These are phyloP conservation scores for Mythimna ferrago DNA, from an alignment of 2,888 invertebrate genomes.

Conservation along the genomic window DNA sequence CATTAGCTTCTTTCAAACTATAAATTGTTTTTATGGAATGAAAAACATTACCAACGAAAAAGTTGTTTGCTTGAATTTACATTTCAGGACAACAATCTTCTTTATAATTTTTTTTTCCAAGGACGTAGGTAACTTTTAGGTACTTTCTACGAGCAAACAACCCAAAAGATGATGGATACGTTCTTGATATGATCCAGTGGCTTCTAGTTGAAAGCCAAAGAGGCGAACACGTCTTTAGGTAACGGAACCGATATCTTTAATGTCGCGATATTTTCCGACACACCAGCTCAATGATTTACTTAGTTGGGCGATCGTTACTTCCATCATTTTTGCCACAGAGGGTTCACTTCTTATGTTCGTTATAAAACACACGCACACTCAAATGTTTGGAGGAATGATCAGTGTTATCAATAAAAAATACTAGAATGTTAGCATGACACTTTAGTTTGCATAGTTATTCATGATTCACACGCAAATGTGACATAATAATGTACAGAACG, in stretches of 20 bases:
- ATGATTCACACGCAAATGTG: no score
- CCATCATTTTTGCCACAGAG: neutral
- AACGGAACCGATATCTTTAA: constrained; percentile 34
- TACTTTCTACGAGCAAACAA: neutral
- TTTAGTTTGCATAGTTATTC: no score
- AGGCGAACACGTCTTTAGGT: constrained; percentile 8
- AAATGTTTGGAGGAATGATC: no score
- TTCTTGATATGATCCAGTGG: constrained; percentile 21
- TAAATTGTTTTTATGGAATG: neutral
- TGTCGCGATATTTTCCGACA: constrained; percentile 21
- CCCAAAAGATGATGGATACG: constrained; percentile 25
- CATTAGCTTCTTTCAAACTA: constrained; percentile 9
- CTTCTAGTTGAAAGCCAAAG: constrained; percentile 35
- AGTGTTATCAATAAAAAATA: neutral
- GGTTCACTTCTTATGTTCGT: neutral
- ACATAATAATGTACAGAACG: no score
- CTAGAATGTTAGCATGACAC: no score
- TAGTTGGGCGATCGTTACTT: constrained; percentile 11
- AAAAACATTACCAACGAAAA: no score
- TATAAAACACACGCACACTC: neutral
- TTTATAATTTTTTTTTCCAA: no score
- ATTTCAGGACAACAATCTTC: neutral
- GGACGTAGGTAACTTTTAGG: neutral
- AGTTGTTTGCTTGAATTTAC: neutral
- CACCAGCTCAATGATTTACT: constrained; percentile 26